These are phyloP conservation scores for Agrotis exclamationis DNA, from an alignment of 2,888 invertebrate species.

Conservation along the genomic window DNA sequence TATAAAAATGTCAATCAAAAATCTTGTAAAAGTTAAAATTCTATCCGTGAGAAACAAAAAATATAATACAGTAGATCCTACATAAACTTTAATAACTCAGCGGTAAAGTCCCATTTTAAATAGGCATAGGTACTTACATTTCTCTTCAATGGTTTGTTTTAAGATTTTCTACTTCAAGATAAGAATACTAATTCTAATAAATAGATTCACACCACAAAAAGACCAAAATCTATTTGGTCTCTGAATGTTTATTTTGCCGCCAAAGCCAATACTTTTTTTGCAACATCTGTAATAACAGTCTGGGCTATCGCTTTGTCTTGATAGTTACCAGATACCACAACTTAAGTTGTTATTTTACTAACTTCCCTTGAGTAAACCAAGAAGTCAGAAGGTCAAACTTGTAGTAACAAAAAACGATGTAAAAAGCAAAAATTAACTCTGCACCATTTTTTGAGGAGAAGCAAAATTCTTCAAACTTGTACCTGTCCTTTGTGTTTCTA, in stretches of 20 bases:
- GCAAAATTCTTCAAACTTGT: constrained; percentile 5
- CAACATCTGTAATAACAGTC: constrained; percentile 14
- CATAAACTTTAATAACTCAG: not conserved
- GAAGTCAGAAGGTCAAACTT: constrained; percentile 50
- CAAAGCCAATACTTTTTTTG: constrained; percentile 31
- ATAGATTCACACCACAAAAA: constrained; percentile 8
- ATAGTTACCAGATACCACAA: not conserved
- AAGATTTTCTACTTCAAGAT: not conserved
- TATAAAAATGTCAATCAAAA: not conserved
- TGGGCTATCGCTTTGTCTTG: constrained; percentile 20
- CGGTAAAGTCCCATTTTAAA: constrained; percentile 1
- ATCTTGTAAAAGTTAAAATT: not conserved
- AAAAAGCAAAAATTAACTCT: constrained; percentile 21
- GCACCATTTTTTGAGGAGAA: not conserved
- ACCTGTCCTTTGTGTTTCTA: not conserved
- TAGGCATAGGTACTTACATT: not conserved
- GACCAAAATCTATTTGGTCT: not conserved
- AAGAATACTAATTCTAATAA: not conserved
- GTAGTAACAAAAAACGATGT: constrained; percentile 34
- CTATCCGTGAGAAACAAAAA: constrained; percentile 20
- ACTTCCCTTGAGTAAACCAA: constrained; percentile 53
- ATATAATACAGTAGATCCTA: constrained; percentile 11
- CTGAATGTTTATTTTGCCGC: not conserved
- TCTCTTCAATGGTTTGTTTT: not conserved
- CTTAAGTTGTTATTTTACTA: constrained; percentile 18